Base-by-base conservation (phyloP, 2,888 invertebrate genomes). In the Cyrtodaria siliqua region DNA sequence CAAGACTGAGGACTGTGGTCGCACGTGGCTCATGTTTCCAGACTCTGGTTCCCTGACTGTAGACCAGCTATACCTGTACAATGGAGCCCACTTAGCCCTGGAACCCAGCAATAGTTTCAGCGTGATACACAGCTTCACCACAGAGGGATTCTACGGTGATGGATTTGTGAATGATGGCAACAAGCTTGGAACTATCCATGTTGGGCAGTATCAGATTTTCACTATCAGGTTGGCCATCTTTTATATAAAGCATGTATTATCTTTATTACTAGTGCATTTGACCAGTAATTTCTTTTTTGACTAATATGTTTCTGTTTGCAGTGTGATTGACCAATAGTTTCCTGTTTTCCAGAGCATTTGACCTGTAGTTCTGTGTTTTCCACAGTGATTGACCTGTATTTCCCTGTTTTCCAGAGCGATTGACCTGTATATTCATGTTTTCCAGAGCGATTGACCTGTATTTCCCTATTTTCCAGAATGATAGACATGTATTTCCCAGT, bases 31-130 rank as follows among this genome's bases (percentile, higher is more conserved):
- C 44, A 77, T 84, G 8, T 83, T 85, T 47, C 61, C 70, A 9
- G 56, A 52, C 20, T 53, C 63, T 18, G 68, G 62, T 23, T 27
- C 59, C 42, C 61, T 85, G 23, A 68, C 62, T 16, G 55, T 88
- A 12, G 84, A 85, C 49, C 79, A 86, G 33, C 57, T 89, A 12
- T 71, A 83, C 57, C 64, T 89, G 33, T 67, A 50, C 16, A 82
- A 84, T 56, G 89, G 87, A 42, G 87, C 89, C 20, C 87, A 87
- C 38, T 47, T 89, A 16, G 87, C 86, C 9, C 52, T 89, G 20
- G 83, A 81, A 50, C 84, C 86, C 8, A 77, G 69, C 18, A 42
- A 23, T 4, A 72, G 52, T 24, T 26, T 67, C 0, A 50, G 63
- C 47, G 49, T 38, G 16, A 20, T 26, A 18, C 77, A 79, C 29